These are phyloP conservation scores for Climacteris rufus DNA, from an alignment of 2,113 vertebrate species.

Conservation along the genomic window DNA sequence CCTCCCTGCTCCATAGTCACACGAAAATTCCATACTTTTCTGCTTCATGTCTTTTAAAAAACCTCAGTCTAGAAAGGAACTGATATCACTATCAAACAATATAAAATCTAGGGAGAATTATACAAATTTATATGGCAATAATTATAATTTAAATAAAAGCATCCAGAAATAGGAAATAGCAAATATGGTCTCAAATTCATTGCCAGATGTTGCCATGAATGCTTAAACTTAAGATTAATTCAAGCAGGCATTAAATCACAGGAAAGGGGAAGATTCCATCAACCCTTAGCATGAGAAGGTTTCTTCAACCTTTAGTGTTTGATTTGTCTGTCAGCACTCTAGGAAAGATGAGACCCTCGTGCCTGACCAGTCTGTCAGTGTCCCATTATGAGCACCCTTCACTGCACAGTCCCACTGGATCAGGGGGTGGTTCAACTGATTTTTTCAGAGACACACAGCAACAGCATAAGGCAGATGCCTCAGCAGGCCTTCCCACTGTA, in stretches of 20 bases:
- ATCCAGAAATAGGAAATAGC: not conserved
- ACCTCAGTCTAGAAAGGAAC: not conserved
- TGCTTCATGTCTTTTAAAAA: not conserved
- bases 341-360: not conserved
- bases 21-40: not conserved
- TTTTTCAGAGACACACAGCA: not conserved
- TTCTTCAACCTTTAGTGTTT: not conserved
- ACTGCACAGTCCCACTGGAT: no score
- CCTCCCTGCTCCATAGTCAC: not conserved
- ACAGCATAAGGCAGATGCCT: not conserved
- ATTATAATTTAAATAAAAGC: not conserved
- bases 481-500: not conserved
- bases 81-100: not conserved
- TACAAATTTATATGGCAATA: not conserved
- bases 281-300: not conserved
- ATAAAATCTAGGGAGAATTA: not conserved
- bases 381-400: not conserved
- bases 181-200: not conserved
- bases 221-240: not conserved
- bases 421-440: fast-evolving
- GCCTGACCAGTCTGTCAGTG: not conserved
- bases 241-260: not conserved
- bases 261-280: not conserved
- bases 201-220: not conserved
- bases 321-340: not conserved